These are phyloP conservation scores for Nettapus auritus DNA, from an alignment of 2,113 vertebrate genomes.

Conservation along the genomic window DNA sequence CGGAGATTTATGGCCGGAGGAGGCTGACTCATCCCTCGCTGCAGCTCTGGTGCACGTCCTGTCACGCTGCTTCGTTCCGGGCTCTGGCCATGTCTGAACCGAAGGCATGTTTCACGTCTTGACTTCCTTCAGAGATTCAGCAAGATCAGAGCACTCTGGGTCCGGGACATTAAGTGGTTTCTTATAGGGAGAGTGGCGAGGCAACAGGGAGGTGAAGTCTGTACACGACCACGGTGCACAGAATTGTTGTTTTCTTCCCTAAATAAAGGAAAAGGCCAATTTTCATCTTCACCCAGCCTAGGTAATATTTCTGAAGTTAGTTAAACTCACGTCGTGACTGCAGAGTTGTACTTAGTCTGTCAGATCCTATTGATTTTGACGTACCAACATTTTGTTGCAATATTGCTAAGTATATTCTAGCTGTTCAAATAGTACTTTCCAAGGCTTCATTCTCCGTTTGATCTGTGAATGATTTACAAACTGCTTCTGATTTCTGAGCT, in stretches of 20 bases:
- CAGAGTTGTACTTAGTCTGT: slow-evolving; percentile 39
- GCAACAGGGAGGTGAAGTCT: slow-evolving; percentile 4
- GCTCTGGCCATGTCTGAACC: background rate
- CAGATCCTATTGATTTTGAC: slow-evolving; percentile 49
- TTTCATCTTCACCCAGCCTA: background rate
- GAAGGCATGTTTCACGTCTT: background rate
- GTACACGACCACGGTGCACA: background rate
- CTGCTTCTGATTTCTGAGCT: slow-evolving; percentile 11
- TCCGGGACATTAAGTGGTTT: background rate
- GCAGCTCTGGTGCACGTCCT: background rate
- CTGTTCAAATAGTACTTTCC: background rate
- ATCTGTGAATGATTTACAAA: slow-evolving; percentile 61
- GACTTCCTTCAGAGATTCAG: background rate
- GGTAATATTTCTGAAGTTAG: slow-evolving; percentile 27
- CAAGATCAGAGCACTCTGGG: background rate
- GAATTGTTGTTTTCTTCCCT: background rate
- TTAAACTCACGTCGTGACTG: background rate
- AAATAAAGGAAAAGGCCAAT: background rate
- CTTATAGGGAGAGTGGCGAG: rapidly evolving
- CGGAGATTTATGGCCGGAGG: background rate
- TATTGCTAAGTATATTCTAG: background rate
- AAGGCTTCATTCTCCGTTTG: background rate
- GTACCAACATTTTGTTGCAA: slow-evolving; percentile 6
- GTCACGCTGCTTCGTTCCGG: background rate
- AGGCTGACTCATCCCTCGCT: background rate